These are phyloP conservation scores for Nomada fabriciana DNA, from an alignment of 2,888 invertebrate genomes.

Conservation along the genomic window DNA sequence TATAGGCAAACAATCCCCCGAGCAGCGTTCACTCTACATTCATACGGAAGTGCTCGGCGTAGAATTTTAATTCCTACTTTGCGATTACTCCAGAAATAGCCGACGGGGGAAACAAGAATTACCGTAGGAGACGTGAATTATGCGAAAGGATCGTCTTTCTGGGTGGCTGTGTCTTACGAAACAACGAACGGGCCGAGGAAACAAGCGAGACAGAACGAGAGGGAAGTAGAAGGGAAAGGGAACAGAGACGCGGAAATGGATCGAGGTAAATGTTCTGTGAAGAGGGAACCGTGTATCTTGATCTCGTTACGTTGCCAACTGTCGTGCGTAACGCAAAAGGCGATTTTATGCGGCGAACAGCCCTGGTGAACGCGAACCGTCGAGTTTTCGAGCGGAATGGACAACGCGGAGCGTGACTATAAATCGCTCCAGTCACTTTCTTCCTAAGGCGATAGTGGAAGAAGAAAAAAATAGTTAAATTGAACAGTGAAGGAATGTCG, in stretches of 20 bases:
- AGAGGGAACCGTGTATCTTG: constrained; percentile 56
- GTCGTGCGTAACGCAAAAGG: constrained; percentile 52
- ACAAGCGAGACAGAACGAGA: constrained; percentile 5
- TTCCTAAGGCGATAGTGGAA: not conserved
- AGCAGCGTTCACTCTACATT: too few species aligned
- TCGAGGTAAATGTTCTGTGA: constrained; percentile 62
- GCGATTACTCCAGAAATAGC: not conserved
- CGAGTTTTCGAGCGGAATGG: constrained; percentile 12
- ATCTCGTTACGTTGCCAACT: constrained; percentile 58
- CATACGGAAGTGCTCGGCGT: too few species aligned
- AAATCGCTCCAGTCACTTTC: constrained; percentile 16
- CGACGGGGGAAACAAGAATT: not conserved
- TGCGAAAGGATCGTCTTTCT: constrained; percentile 47
- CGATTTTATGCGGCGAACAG: constrained; percentile 26
- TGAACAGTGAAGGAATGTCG: not conserved
- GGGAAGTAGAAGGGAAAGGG: not conserved
- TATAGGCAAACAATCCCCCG: too few species aligned
- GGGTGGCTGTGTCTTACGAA: constrained; percentile 44
- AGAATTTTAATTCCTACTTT: not conserved
- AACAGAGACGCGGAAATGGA: constrained; percentile 51
- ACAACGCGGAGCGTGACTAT: constrained; percentile 11
- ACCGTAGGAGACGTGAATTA: constrained; percentile 42
- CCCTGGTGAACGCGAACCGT: constrained; percentile 15
- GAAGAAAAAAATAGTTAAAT: not conserved
- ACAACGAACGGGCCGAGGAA: constrained; percentile 31